A percentile compares a stretch with the other conserved stretches of the same genome.
phyloP scores from a whole-genome alignment of 92 coral and sea anemone species.

The Isaurus tuberculatus region DNA sequence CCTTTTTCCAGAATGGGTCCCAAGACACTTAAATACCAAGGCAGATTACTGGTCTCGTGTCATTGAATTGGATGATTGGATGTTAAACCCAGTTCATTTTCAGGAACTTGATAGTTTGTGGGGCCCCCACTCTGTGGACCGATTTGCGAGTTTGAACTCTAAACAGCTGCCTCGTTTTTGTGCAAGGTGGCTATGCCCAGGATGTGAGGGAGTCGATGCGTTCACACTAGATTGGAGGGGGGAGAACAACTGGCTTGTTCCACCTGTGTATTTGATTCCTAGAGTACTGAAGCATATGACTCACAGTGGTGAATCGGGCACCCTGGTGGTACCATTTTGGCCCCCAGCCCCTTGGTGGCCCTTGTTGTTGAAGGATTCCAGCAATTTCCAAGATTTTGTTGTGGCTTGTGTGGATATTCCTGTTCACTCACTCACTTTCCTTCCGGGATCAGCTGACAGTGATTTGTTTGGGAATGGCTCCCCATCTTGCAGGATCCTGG shows the following conservation, averaged over 20 bases:
- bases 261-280: constrained; percentile 64
- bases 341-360: constrained; percentile 85
- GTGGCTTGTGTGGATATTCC: constrained; percentile 40
- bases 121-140: constrained; percentile 59
- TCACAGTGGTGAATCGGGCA: constrained; percentile 60
- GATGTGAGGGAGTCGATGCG: constrained; percentile 70
- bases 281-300: constrained; percentile 70
- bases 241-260: constrained; percentile 74
- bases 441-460: constrained; percentile 56
- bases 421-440: constrained; percentile 44
- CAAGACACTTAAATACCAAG: constrained; percentile 55
- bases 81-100: background rate
- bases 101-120: constrained; percentile 40
- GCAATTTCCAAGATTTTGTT: constrained; percentile 59
- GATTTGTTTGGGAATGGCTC: constrained; percentile 24
- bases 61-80: constrained; percentile 61
- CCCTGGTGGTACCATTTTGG: constrained; percentile 70
- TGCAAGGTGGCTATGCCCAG: constrained; percentile 61
- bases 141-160: constrained; percentile 52
- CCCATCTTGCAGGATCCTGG: constrained; percentile 32
- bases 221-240: constrained; percentile 72
- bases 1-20: constrained; percentile 63
- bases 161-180: constrained; percentile 56
- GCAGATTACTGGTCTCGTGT: constrained; percentile 77
- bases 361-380: constrained; percentile 46